Conservation (phyloP, 2,113 vertebrate species). For the Pangasianodon gigas region DNA sequence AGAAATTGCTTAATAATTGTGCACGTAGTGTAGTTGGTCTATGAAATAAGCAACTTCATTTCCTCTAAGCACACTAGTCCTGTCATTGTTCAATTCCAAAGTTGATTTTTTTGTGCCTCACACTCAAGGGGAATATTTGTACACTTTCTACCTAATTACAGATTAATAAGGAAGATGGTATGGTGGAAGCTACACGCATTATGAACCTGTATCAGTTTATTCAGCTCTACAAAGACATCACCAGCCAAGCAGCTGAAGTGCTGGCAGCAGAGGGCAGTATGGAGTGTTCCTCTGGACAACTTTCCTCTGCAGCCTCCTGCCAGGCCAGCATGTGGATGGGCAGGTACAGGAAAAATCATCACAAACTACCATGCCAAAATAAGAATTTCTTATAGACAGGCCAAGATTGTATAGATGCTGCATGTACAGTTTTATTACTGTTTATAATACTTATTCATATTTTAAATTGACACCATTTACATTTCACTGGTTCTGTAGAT, state of each 20-base stretch:
- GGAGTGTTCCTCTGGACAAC: conserved; percentile 73
- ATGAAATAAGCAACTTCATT: background rate
- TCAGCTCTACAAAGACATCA: conserved; percentile 95
- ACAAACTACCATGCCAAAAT: background rate
- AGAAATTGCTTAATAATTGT: background rate
- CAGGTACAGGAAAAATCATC: conserved; percentile 73
- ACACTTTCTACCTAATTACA: conserved; percentile 56
- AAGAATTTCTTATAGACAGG: background rate
- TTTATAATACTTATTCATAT: background rate
- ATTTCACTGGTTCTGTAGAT: background rate
- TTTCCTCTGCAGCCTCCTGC: conserved; percentile 81
- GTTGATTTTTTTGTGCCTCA: background rate
- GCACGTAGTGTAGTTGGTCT: background rate
- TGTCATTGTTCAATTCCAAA: background rate
- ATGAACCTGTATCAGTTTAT: conserved; percentile 99
- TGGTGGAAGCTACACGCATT: conserved; percentile 90
- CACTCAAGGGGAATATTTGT: background rate
- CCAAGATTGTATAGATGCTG: background rate
- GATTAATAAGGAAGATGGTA: conserved; percentile 93
- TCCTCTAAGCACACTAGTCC: background rate
- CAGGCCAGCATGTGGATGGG: conserved; percentile 98
- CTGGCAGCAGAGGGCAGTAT: conserved; percentile 72
- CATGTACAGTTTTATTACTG: background rate
- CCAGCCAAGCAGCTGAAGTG: conserved; percentile 87
- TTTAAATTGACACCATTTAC: background rate